Conservation (phyloP, 2,113 vertebrate genomes). For the Pholis gunnellus region DNA sequence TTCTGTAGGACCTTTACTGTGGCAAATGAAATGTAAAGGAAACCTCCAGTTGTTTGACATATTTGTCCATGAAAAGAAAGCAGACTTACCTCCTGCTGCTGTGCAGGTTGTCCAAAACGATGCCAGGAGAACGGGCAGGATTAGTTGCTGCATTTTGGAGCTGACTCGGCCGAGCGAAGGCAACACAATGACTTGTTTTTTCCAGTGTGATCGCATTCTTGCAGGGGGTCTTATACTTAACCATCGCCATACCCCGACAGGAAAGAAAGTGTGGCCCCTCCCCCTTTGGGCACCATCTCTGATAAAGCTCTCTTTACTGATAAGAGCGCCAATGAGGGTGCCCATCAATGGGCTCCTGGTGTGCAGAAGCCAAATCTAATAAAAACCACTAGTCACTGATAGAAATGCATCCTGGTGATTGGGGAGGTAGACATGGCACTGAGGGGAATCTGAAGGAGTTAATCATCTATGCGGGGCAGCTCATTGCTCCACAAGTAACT, state of each 20-base stretch:
- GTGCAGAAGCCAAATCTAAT: not conserved
- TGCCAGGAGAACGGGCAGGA: constrained; percentile 62
- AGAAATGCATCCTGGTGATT: not conserved
- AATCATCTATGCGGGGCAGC: constrained; percentile 7
- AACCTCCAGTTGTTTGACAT: not conserved
- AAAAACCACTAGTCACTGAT: not conserved
- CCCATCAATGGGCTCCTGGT: constrained; percentile 15
- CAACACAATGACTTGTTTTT: constrained; percentile 49
- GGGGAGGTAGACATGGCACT: not conserved
- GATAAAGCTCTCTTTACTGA: constrained; percentile 55
- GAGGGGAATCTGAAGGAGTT: not conserved
- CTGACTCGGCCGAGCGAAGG: constrained; percentile 32
- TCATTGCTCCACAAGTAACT: constrained; percentile 13
- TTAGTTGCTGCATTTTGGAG: constrained; percentile 75
- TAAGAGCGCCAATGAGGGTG: constrained; percentile 21
- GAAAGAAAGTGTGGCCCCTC: constrained; percentile 75
- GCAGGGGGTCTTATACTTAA: constrained; percentile 80
- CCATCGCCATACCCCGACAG: constrained; percentile 72
- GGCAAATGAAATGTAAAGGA: not conserved
- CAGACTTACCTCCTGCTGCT: constrained; percentile 78
- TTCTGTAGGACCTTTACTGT: not conserved
- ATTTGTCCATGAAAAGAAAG: not conserved
- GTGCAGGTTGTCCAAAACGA: constrained; percentile 62
- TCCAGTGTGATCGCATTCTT: constrained; percentile 75
- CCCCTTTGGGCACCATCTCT: constrained; percentile 66